Base-by-base conservation (phyloP, 2,888 invertebrate genomes). In the Drosophila quasianomalipes region DNA sequence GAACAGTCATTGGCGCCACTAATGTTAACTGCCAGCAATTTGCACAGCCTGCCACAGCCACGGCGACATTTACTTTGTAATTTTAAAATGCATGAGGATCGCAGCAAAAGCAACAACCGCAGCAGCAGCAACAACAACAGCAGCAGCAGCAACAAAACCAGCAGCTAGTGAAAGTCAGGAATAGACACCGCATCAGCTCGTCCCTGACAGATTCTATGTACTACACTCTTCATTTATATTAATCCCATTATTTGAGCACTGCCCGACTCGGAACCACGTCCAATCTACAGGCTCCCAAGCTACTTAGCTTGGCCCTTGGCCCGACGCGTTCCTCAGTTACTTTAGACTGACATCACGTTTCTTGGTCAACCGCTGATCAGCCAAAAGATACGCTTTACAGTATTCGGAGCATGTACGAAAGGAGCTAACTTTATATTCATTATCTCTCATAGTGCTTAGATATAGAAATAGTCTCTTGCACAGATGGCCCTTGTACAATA, bases 331-430 rank as follows among this genome's bases (percentile, higher is more conserved):
- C 74, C 49, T 70, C 70, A 72, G 77, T 70, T 70, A 70, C 68
- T 71, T 53, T 60, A 57, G 81, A 81, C 85, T 85, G 90, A 89
- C 87, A 90, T 90, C 89, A 90, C 90, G 90, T 90, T 82, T 65
- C 53, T 54, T 60, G 76, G 41, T 19, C 39, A 44, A 37, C 19
- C 33, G 19, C 26, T n/a, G n/a, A 30, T 26, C 53, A 75, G 58
- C 47, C 31, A n/a, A 51, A 26, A 28, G 33, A 39, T 76, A 55
- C 53, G 52, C 76, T 59, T 35, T 16, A 31, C 4, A 5, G n/a
- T 41, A 39, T 22, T 37, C 26, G 6, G 14, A 19, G 41, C 31
- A 41, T 44, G 26, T 28, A 14, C 47, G 68, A 52, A 41, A 30
- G 37, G 16, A 26, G 26, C 31, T 1, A 6, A 10, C 10, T 35